phyloP scores from a whole-genome alignment of 2,888 invertebrate genomes.

The Blera fallax region DNA sequence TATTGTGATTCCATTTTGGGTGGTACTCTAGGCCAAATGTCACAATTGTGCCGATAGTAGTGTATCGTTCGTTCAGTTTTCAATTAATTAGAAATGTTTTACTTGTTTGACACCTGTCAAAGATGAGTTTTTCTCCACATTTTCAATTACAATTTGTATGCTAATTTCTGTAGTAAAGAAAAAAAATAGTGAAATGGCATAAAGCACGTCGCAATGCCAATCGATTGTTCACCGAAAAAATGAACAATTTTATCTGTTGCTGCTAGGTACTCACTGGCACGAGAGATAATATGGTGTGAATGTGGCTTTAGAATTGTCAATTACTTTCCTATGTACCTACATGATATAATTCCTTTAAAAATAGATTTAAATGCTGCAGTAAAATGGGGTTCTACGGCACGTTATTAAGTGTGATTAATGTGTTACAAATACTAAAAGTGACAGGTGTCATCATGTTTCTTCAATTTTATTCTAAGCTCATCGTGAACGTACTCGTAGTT shows the following conservation, averaged over 20 bases:
- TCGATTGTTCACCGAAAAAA: background rate
- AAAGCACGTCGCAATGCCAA: background rate
- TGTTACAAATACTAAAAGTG: too few relatives aligned
- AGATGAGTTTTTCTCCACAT: background rate
- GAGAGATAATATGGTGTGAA: background rate
- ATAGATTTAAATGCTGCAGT: background rate
- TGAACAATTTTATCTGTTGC: background rate
- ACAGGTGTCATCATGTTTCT: too few relatives aligned
- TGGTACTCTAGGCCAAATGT: background rate
- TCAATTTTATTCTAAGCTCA: too few relatives aligned
- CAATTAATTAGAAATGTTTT: constrained; percentile 14
- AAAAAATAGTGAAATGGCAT: background rate
- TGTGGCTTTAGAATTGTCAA: background rate
- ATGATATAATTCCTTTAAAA: constrained; percentile 14
- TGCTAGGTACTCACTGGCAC: constrained; percentile 13
- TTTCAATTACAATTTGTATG: background rate
- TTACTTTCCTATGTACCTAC: background rate
- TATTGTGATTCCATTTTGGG: background rate
- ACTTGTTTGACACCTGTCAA: constrained; percentile 16
- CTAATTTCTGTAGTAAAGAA: background rate
- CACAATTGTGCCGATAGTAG: background rate
- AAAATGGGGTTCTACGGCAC: background rate
- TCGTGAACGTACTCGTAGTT: too few relatives aligned
- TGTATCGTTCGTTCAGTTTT: constrained; percentile 5
- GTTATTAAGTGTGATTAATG: too few relatives aligned